Conservation (phyloP, 2,797 vertebrate genomes). For the Caiman crocodilus region DNA sequence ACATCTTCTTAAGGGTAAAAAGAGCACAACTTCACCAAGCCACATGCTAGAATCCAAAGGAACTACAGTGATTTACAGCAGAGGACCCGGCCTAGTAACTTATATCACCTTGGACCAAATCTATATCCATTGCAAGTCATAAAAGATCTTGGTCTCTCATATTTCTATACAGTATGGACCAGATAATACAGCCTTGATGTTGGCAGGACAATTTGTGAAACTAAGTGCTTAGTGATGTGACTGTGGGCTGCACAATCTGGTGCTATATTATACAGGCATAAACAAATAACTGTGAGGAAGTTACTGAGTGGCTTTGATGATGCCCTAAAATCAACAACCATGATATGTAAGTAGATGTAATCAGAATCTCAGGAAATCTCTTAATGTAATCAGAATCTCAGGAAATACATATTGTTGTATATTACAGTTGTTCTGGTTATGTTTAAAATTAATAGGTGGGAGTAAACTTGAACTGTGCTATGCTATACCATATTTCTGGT, state of each 20-base stretch:
- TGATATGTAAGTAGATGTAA: conserved; percentile 69
- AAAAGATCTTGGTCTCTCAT: conserved; percentile 50
- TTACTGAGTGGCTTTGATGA: conserved; percentile 71
- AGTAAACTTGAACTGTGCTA: conserved; percentile 23
- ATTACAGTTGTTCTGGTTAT: conserved; percentile 44
- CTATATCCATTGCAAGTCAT: conserved; percentile 52
- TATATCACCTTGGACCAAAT: conserved; percentile 63
- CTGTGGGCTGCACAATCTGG: conserved; percentile 60
- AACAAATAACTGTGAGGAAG: conserved; percentile 65
- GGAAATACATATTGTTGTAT: conserved; percentile 60
- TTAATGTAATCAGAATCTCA: conserved; percentile 64
- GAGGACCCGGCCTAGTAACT: conserved; percentile 36
- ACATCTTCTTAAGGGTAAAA: conserved; percentile 46
- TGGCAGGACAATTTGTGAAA: conserved; percentile 55
- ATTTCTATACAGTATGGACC: conserved; percentile 56
- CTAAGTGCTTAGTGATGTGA: conserved; percentile 24
- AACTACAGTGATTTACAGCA: conserved; percentile 65
- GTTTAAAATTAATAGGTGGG: conserved; percentile 59
- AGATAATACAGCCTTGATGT: conserved; percentile 59
- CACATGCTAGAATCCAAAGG: background rate
- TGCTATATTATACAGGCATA: conserved; percentile 50
- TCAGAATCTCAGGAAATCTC: conserved; percentile 65
- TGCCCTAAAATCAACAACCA: conserved; percentile 73
- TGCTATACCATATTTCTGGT: conserved; percentile 28
- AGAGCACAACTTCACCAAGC: conserved; percentile 50